These are phyloP conservation scores for Alectura lathami DNA, from an alignment of 2,113 vertebrate species.

Conservation along the genomic window DNA sequence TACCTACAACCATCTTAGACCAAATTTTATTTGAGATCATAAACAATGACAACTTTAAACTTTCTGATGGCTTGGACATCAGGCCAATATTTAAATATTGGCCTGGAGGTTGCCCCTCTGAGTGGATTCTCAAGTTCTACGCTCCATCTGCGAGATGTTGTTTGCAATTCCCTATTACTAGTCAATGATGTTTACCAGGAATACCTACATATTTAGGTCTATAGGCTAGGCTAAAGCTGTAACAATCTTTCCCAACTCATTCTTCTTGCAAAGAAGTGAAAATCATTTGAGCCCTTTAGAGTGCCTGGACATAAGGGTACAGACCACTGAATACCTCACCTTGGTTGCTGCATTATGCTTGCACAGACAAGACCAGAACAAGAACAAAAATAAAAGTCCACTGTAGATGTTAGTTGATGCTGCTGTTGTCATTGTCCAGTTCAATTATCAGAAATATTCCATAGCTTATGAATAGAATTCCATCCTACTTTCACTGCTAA, in stretches of 20 bases:
- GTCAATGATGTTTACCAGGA: background rate
- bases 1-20: background rate
- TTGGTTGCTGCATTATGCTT: background rate
- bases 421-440: background rate
- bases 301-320: background rate
- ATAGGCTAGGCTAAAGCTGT: background rate
- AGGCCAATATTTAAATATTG: background rate
- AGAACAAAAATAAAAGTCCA: background rate
- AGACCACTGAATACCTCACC: background rate
- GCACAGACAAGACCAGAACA: background rate
- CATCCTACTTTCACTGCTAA: constrained; percentile 21
- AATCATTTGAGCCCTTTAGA: background rate
- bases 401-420: background rate
- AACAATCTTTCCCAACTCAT: background rate
- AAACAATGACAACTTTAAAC: background rate
- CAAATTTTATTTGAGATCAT: background rate
- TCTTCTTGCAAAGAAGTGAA: background rate
- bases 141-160: background rate
- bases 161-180: background rate
- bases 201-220: background rate
- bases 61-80: background rate
- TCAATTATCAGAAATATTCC: background rate
- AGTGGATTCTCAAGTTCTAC: background rate
- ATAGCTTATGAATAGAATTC: constrained; percentile 14
- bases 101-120: background rate